These are phyloP conservation scores for Herminia tarsipennalis DNA, from an alignment of 2,888 invertebrate species.

Conservation along the genomic window DNA sequence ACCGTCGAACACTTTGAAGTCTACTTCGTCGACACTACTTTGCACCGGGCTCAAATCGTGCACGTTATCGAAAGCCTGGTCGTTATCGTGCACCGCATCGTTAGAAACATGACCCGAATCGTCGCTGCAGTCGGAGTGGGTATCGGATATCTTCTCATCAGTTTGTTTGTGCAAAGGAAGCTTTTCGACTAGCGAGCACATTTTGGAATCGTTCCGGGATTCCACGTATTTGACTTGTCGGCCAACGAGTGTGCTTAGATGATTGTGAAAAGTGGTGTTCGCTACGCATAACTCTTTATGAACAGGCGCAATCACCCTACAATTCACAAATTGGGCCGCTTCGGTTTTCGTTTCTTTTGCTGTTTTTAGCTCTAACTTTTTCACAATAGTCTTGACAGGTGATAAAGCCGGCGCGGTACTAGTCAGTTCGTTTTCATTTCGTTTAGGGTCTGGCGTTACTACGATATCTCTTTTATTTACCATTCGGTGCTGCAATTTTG, in stretches of 20 bases:
- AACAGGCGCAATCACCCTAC: conserved; percentile 79
- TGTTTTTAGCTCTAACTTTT: conserved; percentile 80
- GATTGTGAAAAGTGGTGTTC: conserved; percentile 79
- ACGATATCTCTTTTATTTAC: conserved; percentile 75
- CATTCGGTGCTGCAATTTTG: conserved; percentile 80
- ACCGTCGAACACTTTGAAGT: conserved; percentile 69
- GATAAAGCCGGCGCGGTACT: conserved; percentile 72
- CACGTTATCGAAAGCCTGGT: conserved; percentile 71
- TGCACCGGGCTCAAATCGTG: conserved; percentile 62
- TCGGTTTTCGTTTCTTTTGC: conserved; percentile 77
- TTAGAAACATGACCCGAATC: conserved; percentile 94
- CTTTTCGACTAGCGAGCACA: conserved; percentile 71
- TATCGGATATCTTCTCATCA: conserved; percentile 84
- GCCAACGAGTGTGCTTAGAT: conserved; percentile 82
- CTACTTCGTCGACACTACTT: conserved; percentile 66
- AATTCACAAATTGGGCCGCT: conserved; percentile 69
- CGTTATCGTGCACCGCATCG: conserved; percentile 91
- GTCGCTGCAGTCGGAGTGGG: conserved; percentile 90
- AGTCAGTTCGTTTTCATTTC: conserved; percentile 66
- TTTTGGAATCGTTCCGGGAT: conserved; percentile 73
- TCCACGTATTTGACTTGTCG: conserved; percentile 79
- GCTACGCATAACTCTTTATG: conserved; percentile 81
- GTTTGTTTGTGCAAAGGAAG: conserved; percentile 69
- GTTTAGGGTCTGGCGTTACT: conserved; percentile 61
- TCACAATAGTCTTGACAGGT: conserved; percentile 80